Evolutionary conservation across 2,888 invertebrate species (phyloP).

Genomic region (Callinectes sapidus): DNA sequence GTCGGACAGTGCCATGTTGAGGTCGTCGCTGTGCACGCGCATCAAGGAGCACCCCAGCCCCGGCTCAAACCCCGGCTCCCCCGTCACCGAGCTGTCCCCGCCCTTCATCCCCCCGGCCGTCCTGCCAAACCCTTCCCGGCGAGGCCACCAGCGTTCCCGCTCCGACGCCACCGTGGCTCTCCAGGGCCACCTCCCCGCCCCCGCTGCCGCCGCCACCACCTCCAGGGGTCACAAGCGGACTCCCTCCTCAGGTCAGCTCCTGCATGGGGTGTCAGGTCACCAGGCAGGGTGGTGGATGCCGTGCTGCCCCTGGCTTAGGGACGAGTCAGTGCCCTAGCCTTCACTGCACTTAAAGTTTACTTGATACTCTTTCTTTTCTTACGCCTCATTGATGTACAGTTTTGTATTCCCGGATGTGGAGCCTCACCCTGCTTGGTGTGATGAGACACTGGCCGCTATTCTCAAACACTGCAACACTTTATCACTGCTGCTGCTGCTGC

Average conservation of each 20-base stretch:
- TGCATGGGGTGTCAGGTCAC: conserved; percentile 16
- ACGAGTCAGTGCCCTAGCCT: neutral
- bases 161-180: conserved; percentile 82
- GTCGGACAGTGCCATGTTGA: neutral
- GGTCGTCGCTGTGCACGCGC: conserved; percentile 60
- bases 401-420: neutral
- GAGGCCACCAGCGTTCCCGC: conserved; percentile 88
- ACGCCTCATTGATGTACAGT: neutral
- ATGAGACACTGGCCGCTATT: neutral
- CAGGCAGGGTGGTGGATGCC: conserved; percentile 30
- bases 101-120: conserved; percentile 72
- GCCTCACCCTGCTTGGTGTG: neutral
- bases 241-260: conserved; percentile 68
- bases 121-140: conserved; percentile 78
- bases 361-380: neutral
- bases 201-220: conserved; percentile 26
- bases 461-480: too few species aligned
- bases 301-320: conserved; percentile 7
- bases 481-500: too few species aligned
- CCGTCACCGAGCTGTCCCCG: conserved; percentile 67
- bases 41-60: conserved; percentile 72
- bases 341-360: neutral
- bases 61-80: conserved; percentile 71
- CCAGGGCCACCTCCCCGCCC: conserved; percentile 38
- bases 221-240: conserved; percentile 67